These are phyloP conservation scores for Corydoras maculifer DNA, from an alignment of 2,113 vertebrate species.

Conservation along the genomic window DNA sequence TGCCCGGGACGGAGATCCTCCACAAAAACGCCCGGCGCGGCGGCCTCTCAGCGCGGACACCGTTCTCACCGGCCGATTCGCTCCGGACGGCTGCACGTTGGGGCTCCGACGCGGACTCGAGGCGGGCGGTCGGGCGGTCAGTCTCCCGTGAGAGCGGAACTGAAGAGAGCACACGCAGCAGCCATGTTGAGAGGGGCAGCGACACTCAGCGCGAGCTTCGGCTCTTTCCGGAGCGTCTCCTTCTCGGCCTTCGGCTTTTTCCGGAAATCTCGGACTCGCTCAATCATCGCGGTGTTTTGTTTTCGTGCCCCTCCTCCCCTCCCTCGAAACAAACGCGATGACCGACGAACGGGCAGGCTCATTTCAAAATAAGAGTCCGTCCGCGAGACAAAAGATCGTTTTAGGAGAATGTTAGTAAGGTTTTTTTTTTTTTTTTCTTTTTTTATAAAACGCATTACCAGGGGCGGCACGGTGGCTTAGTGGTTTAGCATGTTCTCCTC, in stretches of 20 bases:
- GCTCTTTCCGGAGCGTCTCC: constrained; percentile 51
- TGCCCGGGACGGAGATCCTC: constrained; percentile 44
- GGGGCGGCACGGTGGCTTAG: too few species aligned
- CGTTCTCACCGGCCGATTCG: neutral
- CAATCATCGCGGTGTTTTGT: neutral
- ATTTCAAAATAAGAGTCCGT: too few species aligned
- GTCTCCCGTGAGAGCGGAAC: constrained; percentile 63
- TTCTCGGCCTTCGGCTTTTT: constrained; percentile 47
- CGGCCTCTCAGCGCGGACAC: neutral
- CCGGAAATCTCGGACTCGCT: constrained; percentile 55
- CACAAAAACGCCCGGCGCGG: neutral
- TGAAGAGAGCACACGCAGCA: constrained; percentile 62
- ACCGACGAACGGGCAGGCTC: too few species aligned
- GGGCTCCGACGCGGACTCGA: constrained; percentile 47
- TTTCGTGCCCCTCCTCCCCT: too few species aligned
- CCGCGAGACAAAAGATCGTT: too few species aligned
- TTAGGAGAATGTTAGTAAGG: too few species aligned
- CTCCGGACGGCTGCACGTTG: constrained; percentile 27
- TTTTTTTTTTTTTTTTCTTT: too few species aligned
- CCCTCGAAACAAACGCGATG: too few species aligned
- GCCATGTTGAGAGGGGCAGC: constrained; percentile 65
- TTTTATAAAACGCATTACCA: too few species aligned
- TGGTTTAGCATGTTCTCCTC: too few species aligned
- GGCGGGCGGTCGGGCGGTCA: constrained; percentile 42
- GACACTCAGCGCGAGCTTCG: constrained; percentile 49